A percentile compares a stretch with the other conserved stretches of the same genome.
These are phyloP conservation scores for Camponotus pennsylvanicus DNA, from an alignment of 1,140 invertebrate genomes.

Conservation along the genomic window DNA sequence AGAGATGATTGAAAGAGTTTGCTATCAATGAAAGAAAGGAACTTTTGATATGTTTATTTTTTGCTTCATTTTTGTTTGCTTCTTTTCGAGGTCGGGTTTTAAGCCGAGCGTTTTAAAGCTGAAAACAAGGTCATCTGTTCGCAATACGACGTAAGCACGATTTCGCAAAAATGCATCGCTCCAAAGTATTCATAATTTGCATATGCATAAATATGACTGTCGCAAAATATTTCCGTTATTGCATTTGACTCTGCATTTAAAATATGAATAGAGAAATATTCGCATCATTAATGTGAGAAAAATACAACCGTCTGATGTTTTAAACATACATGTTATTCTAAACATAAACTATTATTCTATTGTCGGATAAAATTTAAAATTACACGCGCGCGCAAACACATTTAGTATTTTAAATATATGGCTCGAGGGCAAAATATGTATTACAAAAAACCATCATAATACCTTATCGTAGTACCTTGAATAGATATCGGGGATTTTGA, in stretches of 20 bases:
- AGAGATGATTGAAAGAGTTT: not conserved
- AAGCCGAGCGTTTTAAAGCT: slow-evolving; percentile 53
- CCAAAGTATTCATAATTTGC: not conserved
- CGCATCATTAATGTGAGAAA: not conserved
- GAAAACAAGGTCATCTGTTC: slow-evolving; percentile 37
- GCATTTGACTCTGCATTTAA: slow-evolving; percentile 28
- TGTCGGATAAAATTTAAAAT: not conserved
- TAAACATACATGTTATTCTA: not conserved
- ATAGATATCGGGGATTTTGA: not conserved
- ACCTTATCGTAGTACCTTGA: not conserved
- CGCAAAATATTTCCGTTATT: not conserved
- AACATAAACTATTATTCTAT: not conserved
- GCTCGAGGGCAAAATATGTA: not conserved
- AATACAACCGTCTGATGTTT: slow-evolving; percentile 5
- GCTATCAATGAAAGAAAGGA: not conserved
- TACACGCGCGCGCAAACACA: not conserved
- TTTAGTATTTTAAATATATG: not conserved
- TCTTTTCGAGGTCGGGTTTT: slow-evolving; percentile 50
- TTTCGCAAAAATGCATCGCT: slow-evolving; percentile 23
- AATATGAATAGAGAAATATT: slow-evolving; percentile 5
- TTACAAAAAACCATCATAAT: not conserved
- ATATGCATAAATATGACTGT: slow-evolving; percentile 15
- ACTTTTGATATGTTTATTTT: slow-evolving; percentile 32
- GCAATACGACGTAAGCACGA: not conserved
- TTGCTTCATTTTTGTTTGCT: slow-evolving; percentile 56